Conservation (phyloP, 2,113 vertebrate genomes). For the Proteles cristata region DNA sequence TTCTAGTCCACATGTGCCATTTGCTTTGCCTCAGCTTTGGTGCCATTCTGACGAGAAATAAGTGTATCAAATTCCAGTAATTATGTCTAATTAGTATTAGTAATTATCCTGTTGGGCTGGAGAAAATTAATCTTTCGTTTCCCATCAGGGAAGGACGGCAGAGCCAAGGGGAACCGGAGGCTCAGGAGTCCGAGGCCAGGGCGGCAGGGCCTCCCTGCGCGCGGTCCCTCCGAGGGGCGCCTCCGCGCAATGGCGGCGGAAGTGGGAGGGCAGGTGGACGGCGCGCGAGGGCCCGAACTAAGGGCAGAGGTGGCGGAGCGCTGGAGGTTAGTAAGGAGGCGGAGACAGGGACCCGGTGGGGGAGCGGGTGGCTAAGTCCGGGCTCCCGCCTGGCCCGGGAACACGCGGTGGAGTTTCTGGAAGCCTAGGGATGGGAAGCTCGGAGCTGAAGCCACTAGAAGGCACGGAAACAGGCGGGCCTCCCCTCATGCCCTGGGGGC, state of each 20-base stretch:
- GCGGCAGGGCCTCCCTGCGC: not conserved
- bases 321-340: no score
- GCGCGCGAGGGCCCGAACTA: rapidly evolving
- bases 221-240: rapidly evolving
- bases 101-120: slow-evolving; percentile 97
- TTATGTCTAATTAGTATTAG: slow-evolving; percentile 99
- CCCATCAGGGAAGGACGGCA: slow-evolving; percentile 90
- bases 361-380: not conserved
- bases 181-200: not conserved
- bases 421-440: not conserved
- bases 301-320: rapidly evolving
- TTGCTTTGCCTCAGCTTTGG: slow-evolving; percentile 84
- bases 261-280: not conserved
- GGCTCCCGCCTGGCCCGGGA: not conserved
- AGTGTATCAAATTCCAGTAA: slow-evolving; percentile 97
- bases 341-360: rapidly evolving
- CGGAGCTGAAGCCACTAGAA: not conserved
- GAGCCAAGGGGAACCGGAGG: slow-evolving; percentile 84
- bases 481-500: not conserved
- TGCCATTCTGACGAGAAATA: slow-evolving; percentile 94
- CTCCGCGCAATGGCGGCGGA: not conserved
- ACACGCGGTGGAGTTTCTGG: not conserved
- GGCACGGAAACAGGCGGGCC: not conserved
- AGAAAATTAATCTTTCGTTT: slow-evolving; percentile 96
- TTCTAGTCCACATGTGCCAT: slow-evolving; percentile 48